Percentiles rank a stretch among this genome's conserved stretches.
Evolutionary conservation across 2,113 vertebrate species (phyloP).

Genomic region (Channa argus): DNA sequence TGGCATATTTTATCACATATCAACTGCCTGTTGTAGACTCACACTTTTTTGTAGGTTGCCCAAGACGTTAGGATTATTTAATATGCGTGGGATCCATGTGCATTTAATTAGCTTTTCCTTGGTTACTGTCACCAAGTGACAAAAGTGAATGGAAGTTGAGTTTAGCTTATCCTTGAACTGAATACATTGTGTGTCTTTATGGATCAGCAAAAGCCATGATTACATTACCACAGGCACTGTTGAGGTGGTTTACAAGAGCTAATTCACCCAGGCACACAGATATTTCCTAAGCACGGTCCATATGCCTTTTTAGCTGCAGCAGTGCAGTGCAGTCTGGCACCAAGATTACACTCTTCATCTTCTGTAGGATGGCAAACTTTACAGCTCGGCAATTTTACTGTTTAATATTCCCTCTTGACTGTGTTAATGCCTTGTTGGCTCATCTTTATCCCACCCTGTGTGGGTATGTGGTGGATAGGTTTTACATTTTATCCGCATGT

Average conservation of each 20-base stretch:
- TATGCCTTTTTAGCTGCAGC: background rate
- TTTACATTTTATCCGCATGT: slow-evolving; percentile 8
- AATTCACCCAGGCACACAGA: slow-evolving; percentile 14
- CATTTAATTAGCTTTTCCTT: background rate
- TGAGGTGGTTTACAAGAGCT: slow-evolving; percentile 10
- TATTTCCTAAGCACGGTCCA: slow-evolving; percentile 16
- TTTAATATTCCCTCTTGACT: slow-evolving; percentile 17
- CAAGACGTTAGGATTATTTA: no score
- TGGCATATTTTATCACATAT: background rate
- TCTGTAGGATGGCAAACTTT: slow-evolving; percentile 20
- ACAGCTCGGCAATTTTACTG: slow-evolving; percentile 32
- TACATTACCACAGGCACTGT: background rate
- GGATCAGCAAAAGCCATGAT: no score
- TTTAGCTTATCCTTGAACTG: no score
- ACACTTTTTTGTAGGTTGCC: background rate
- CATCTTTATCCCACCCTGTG: slow-evolving; percentile 12
- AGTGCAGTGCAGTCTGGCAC: background rate
- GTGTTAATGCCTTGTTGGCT: slow-evolving; percentile 16
- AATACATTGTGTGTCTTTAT: no score
- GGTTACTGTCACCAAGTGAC: no score
- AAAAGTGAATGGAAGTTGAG: no score
- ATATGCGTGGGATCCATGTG: background rate
- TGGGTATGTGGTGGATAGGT: slow-evolving; percentile 8
- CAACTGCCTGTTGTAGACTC: background rate
- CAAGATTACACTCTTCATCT: slow-evolving; percentile 12